Evolutionary conservation across 2,797 vertebrate species (phyloP).

Genomic region (Psittacula echo): DNA sequence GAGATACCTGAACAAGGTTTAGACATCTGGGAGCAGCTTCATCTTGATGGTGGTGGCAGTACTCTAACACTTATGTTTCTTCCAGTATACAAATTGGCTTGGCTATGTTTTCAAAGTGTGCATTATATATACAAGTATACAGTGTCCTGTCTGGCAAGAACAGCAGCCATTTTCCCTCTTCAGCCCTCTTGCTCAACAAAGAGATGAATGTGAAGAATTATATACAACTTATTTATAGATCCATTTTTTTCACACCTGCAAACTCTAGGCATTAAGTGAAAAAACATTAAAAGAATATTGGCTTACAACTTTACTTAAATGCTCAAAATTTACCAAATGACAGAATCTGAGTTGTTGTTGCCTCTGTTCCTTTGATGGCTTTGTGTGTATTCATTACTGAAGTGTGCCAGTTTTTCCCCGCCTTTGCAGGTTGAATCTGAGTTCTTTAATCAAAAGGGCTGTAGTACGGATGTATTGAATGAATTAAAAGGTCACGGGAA

Average conservation of each 20-base stretch:
- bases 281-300: not conserved
- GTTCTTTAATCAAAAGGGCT: not conserved
- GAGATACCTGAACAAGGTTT: not conserved
- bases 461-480: not conserved
- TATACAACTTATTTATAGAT: not conserved
- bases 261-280: not conserved
- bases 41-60: not conserved
- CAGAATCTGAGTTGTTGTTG: not conserved
- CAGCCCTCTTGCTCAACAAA: not conserved
- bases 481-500: not conserved
- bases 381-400: not conserved
- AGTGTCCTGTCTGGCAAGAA: not conserved
- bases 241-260: not conserved
- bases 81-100: slow-evolving; percentile 3
- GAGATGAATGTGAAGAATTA: not conserved
- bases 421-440: not conserved
- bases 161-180: slow-evolving; percentile 3
- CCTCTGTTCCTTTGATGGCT: not conserved
- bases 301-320: not conserved
- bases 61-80: not conserved
- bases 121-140: not conserved
- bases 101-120: not conserved
- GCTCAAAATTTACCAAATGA: not conserved
- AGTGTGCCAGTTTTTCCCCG: fast-evolving
- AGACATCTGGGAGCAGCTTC: not conserved